Evolutionary conservation across 1,140 invertebrate species (phyloP), one percentile per base, ranked within the genome.

Genomic region (Scaptomyza graminum): DNA sequence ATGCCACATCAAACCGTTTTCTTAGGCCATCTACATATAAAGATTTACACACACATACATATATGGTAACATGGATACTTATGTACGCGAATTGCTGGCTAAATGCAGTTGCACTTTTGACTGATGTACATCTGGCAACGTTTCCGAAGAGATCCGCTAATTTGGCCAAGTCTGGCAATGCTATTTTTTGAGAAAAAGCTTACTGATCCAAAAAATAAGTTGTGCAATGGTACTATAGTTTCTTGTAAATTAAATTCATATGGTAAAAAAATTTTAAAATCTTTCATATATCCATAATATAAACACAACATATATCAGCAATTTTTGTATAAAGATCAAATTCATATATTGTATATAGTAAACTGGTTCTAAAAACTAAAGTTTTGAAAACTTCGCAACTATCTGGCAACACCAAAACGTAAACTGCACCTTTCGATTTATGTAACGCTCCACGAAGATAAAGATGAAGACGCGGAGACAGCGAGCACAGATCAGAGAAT

Each of bases 1-100:
- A 62, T 62, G 59, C 57, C 50, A 49, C 46, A 43, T 66, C 54
- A 59, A 54, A 52, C 61, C 62, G 65, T 71, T 65, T 70, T 69
- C 37, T 65, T 44, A 34, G 11, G 16, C 52, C 46, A 51, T 8
- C 54, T 31, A 56, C 55, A 2, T 31, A 56, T 50, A 2, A 57
- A 56, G 1, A 57, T 18, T 22, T 37, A 31, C 41, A 49, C 15
- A 43, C 46, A 52, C 46, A 37, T 13, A 31, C 39, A 47, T 3
- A 15, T 0, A 11, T 3, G 7, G 1, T 2, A 3, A 3, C 9
- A 28, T 28, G 28, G 2, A 22, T 44, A 4, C 37, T n/a, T 15
- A 5, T 25, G 12, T 22, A 43, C 25, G n/a, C 7, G 39, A 56
- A 44, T 44, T 44, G 39, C 41, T 28, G 41, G 25, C 8, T 6